These are phyloP conservation scores for Sminthurinus aureus DNA, from an alignment of 2,888 invertebrate genomes.

Conservation along the genomic window DNA sequence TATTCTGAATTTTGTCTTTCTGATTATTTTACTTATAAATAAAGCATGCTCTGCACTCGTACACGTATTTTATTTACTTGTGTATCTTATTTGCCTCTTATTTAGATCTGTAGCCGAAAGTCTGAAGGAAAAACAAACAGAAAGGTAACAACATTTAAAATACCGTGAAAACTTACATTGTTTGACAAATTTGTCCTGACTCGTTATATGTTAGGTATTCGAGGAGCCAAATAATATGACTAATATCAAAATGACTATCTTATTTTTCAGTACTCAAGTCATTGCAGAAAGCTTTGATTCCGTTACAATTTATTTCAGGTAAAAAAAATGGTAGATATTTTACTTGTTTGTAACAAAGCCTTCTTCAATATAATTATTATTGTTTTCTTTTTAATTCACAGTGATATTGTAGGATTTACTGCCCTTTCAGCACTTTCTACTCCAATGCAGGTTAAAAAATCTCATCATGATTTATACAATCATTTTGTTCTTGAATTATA, in stretches of 20 bases:
- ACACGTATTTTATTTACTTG: neutral
- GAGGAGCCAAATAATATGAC: too few relatives aligned
- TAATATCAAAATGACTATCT: too few relatives aligned
- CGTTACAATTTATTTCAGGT: constrained; percentile 78
- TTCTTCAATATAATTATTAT: too few relatives aligned
- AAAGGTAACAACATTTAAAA: too few relatives aligned
- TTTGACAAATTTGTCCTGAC: too few relatives aligned
- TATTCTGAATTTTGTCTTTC: neutral
- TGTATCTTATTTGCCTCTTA: constrained; percentile 19
- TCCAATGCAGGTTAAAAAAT: constrained; percentile 71
- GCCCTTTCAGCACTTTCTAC: constrained; percentile 79
- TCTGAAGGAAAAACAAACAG: constrained; percentile 66
- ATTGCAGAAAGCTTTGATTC: constrained; percentile 79
- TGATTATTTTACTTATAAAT: neutral
- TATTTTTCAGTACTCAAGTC: too few relatives aligned
- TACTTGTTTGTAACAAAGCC: neutral
- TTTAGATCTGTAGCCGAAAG: constrained; percentile 80
- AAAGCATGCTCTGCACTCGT: neutral
- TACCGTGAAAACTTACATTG: too few relatives aligned
- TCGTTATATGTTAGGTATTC: too few relatives aligned
- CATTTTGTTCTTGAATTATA: neutral
- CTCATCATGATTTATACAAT: too few relatives aligned
- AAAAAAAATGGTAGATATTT: neutral
- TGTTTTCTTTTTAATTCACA: constrained; percentile 62
- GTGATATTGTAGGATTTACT: constrained; percentile 85